Conservation (phyloP, 2,888 invertebrate genomes). For the Malacosoma neustria region DNA sequence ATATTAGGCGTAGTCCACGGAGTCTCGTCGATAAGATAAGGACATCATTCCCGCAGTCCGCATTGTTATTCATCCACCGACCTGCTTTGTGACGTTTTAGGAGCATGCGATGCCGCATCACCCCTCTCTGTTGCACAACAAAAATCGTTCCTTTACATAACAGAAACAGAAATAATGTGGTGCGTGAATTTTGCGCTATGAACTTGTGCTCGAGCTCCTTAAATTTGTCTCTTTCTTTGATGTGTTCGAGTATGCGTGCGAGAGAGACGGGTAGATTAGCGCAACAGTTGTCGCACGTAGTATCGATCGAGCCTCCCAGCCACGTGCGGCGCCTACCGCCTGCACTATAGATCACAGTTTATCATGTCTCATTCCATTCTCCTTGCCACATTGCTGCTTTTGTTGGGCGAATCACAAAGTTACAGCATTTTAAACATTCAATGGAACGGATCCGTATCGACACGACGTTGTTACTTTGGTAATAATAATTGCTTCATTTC, state of each 20-base stretch:
- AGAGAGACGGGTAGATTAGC: constrained; percentile 33
- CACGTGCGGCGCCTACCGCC: constrained; percentile 50
- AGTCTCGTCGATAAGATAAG: constrained; percentile 48
- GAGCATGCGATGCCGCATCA: constrained; percentile 66
- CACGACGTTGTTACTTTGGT: constrained; percentile 7
- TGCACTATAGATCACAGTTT: constrained; percentile 17
- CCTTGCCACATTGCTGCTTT: constrained; percentile 20
- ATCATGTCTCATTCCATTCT: constrained; percentile 18
- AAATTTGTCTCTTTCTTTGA: constrained; percentile 24
- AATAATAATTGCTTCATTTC: constrained; percentile 44
- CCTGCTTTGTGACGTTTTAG: constrained; percentile 67
- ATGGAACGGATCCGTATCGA: no score
- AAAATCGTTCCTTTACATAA: constrained; percentile 9
- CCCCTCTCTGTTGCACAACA: constrained; percentile 27
- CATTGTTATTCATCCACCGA: constrained; percentile 71
- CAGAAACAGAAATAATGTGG: constrained; percentile 30
- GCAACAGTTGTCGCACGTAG: constrained; percentile 68
- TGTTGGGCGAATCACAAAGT: background rate
- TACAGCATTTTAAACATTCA: background rate
- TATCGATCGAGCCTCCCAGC: constrained; percentile 51
- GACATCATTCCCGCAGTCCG: constrained; percentile 70
- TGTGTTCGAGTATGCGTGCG: constrained; percentile 12
- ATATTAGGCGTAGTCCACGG: constrained; percentile 11
- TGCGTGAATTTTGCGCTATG: constrained; percentile 63
- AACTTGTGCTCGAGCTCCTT: constrained; percentile 44